A percentile compares a stretch with the other conserved stretches of the same genome.
Evolutionary conservation across 1,140 invertebrate genomes (phyloP).

Genomic region (Leptinotarsa undecemlineata): DNA sequence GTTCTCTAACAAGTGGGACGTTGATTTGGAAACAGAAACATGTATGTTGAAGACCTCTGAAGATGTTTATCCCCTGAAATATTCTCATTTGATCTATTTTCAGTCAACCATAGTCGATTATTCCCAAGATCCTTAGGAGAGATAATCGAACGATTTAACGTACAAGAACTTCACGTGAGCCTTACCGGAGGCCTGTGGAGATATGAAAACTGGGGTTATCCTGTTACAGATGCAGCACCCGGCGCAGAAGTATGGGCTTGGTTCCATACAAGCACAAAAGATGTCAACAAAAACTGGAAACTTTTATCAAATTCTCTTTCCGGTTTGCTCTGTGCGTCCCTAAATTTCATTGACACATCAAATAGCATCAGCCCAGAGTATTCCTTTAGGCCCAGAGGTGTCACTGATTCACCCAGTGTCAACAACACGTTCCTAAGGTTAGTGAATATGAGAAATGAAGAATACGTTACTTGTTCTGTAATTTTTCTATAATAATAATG

Average conservation of each 20-base stretch:
- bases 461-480: too few species aligned
- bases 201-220: constrained; percentile 91
- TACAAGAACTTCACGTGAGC: constrained; percentile 89
- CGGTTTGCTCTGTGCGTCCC: constrained; percentile 91
- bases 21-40: constrained; percentile 56
- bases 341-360: constrained; percentile 92
- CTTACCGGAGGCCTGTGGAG: constrained; percentile 93
- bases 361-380: constrained; percentile 85
- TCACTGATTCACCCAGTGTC: constrained; percentile 58
- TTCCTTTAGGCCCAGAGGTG: constrained; percentile 78
- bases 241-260: constrained; percentile 93
- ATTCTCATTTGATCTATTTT: constrained; percentile 27
- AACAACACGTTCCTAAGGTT: constrained; percentile 58
- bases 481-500: too few species aligned
- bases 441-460: background rate
- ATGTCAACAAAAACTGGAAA: constrained; percentile 83
- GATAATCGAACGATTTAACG: constrained; percentile 80
- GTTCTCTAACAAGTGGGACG: constrained; percentile 79
- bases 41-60: constrained; percentile 59
- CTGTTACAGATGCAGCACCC: constrained; percentile 81
- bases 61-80: background rate
- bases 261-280: constrained; percentile 67
- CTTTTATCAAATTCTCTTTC: constrained; percentile 87
- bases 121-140: constrained; percentile 91
- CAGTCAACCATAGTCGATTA: constrained; percentile 81